These are phyloP conservation scores for Hemiscyllium ocellatum DNA, from an alignment of 2,113 vertebrate species.

Conservation along the genomic window DNA sequence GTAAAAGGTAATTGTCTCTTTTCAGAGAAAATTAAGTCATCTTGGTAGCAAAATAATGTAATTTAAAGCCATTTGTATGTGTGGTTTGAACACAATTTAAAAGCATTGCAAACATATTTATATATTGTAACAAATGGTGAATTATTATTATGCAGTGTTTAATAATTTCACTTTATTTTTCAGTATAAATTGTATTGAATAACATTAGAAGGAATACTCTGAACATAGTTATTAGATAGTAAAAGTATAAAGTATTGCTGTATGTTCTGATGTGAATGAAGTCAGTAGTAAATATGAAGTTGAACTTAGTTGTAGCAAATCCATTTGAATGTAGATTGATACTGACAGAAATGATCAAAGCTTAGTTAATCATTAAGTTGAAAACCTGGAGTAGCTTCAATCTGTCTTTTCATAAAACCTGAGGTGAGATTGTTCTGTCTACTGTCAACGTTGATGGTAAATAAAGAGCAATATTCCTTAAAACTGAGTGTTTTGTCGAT, in stretches of 20 bases:
- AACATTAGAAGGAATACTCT: neutral
- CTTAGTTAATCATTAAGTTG: neutral
- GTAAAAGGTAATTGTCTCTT: neutral
- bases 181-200: neutral
- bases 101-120: neutral
- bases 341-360: neutral
- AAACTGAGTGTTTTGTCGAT: neutral
- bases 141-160: neutral
- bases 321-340: neutral
- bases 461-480: neutral
- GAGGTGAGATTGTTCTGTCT: neutral
- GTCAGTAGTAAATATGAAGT: neutral
- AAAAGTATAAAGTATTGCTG: neutral
- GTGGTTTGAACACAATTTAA: neutral
- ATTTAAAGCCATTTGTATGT: neutral
- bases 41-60: neutral
- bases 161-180: neutral
- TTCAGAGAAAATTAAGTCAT: neutral
- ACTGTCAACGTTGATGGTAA: neutral
- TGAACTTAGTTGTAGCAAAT: neutral
- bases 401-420: neutral
- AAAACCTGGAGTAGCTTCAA: neutral
- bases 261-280: neutral
- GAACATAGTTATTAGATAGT: neutral
- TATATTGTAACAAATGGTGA: neutral